Evolutionary conservation across 2,113 vertebrate genomes (phyloP).

Genomic region (Psilopogon haemacephalus): DNA sequence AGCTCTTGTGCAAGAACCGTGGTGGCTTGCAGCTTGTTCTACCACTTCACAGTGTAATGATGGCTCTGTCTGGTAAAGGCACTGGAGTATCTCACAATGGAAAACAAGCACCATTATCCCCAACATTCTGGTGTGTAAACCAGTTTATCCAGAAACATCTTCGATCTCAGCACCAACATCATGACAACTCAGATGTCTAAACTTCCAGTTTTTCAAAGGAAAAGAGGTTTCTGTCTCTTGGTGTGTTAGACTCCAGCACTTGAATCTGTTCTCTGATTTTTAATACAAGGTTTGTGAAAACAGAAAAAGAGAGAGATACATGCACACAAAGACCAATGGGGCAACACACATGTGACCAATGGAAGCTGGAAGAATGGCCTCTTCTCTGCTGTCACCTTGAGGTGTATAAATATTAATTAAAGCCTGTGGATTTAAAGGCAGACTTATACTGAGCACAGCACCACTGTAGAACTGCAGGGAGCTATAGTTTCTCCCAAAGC

Average conservation of each 20-base stretch:
- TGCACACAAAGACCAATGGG: background rate
- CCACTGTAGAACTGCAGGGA: background rate
- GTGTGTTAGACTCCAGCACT: background rate
- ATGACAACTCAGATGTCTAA: background rate
- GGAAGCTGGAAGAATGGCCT: background rate
- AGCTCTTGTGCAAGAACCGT: accelerated
- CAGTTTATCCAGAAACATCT: background rate
- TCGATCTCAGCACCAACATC: background rate
- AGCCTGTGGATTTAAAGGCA: background rate
- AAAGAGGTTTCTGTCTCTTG: background rate
- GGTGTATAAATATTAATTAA: background rate
- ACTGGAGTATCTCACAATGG: background rate
- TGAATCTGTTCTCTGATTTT: background rate
- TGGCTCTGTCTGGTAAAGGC: background rate
- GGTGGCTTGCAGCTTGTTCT: background rate
- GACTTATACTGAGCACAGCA: background rate
- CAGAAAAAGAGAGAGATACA: background rate
- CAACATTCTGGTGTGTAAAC: background rate
- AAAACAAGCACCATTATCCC: background rate
- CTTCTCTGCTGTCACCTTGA: background rate
- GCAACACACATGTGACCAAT: background rate
- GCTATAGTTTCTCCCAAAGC: background rate
- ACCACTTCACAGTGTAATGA: accelerated
- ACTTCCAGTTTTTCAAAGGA: background rate
- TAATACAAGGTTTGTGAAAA: background rate